Conservation (phyloP, 2,888 invertebrate species). For the Ferdinandea cuprea region DNA sequence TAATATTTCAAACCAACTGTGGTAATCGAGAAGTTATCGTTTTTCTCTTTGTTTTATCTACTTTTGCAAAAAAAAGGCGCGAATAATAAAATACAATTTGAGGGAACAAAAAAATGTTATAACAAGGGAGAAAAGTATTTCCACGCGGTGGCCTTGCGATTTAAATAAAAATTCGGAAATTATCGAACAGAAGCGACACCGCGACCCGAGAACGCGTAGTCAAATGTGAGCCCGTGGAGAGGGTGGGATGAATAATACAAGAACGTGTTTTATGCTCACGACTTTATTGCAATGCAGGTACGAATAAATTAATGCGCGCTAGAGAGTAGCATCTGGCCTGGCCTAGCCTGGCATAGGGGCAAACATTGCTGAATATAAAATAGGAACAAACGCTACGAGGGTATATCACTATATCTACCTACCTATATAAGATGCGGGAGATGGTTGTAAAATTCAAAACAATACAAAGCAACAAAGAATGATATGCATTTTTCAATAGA, state of each 20-base stretch:
- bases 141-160: neutral
- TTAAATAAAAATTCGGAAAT: neutral
- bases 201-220: neutral
- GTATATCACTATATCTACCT: no score
- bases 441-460: no score
- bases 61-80: no score
- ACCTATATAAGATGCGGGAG: no score
- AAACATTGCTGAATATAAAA: no score
- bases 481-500: no score
- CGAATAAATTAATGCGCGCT: constrained; percentile 5
- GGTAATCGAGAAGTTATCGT: constrained; percentile 7
- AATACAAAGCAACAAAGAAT: no score
- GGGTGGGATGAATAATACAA: neutral
- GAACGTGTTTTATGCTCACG: neutral
- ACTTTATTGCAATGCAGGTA: constrained; percentile 1
- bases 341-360: neutral
- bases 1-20: neutral
- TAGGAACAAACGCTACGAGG: no score
- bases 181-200: constrained; percentile 5
- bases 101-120: neutral
- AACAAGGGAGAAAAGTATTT: constrained; percentile 1
- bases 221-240: neutral
- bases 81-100: no score
- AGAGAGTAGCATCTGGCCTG: neutral
- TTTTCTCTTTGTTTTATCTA: neutral